Base-by-base conservation (phyloP, 2,797 vertebrate genomes). In the Prionace glauca region DNA sequence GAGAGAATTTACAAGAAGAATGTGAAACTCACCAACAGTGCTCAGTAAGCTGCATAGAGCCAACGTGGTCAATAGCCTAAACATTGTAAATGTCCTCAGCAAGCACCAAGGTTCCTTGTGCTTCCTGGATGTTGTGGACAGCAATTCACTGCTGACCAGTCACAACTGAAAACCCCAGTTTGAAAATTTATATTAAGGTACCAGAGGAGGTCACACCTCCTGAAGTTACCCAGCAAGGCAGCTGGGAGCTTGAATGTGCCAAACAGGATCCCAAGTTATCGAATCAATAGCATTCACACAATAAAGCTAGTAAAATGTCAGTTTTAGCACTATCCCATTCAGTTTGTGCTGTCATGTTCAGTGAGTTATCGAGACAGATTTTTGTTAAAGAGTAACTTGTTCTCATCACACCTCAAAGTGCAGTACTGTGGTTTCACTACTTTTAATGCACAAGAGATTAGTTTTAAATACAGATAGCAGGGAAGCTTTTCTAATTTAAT, bases 261-360 rank as follows among this genome's bases (percentile, higher is more conserved):
- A 94, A 94, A 94, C 93, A 94, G 93, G 93, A 94, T 94, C 67
- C 67, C 93, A 56, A 56, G 93, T 72, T 45, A 74, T 74, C 41
- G 24, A 50, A 74, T 71, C 93, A 74, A 94, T 74, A 72, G 65
- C 93, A 74, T 74, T 94, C 24, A 32, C 69, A 74, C 69, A 74
- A 94, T 94, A 94, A 72, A 67, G 9, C 41, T 94, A 69, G 93
- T 71, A 50, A 50, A 71, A 94, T 72, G 69, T 94, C 91, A 94
- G 69, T 16, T 3, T 94, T 50, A 94, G 74, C 41, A 71, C 36
- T 94, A 5, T 50, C 65, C 69, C 26, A 74, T 71, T 72, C 93
- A 74, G 29, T 26, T 26, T 50, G 67, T 94, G 93, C 69, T 26
- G 71, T 94, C 69, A 74, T 45, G 65, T 94, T 72, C 93, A 71